Base-by-base conservation (phyloP, 2,113 vertebrate genomes). In the Phaethornis superciliosus region DNA sequence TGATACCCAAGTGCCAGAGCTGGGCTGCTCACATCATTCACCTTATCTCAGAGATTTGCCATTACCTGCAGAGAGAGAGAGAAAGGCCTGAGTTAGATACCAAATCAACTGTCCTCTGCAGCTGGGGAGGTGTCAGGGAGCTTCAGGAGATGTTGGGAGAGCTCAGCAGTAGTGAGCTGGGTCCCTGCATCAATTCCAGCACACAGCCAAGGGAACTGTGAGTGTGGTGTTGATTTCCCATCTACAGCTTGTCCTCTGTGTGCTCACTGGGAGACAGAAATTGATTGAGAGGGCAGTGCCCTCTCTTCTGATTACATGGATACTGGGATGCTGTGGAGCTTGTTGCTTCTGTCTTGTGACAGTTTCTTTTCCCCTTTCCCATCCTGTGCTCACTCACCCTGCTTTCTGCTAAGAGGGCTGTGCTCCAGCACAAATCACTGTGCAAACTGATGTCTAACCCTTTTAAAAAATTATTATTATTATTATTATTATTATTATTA, bases 301-400 rank as follows among this genome's bases (percentile, higher is more conserved):
- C 60, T 78, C 68, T 87, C 60, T 49, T 33, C 47, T n/a, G 35
- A 6, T 44, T 33, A 3, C 2, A 3, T 18, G 33, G 68, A 10
- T 51, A 33, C 8, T 3, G 51, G 10, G 27, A 33, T 16, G 20
- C 40, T 4, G 1, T 1, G 3, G 63, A 37, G 33, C 54, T 71
- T 2, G 0, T 46, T 62, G 8, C 55, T 62, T 78, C 47, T 4
- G 0, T 26, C 55, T 49, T 4, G 1, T 47, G 40, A 37, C 42
- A 0, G 0, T 58, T 88, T 23, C 67, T 76, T 81, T 81, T 65
- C 44, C 68, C 18, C 37, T 83, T 76, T 44, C 40, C 63, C 62
- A 60, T 24, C 51, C 54, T 21, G 19, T 44, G 52, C 33, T 33
- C 32, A 26, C 47, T 79, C 22, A 18, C 12, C 15, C 62, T 15